Base-by-base conservation (phyloP, 2,888 invertebrate species). In the Drosophila meridiana region DNA sequence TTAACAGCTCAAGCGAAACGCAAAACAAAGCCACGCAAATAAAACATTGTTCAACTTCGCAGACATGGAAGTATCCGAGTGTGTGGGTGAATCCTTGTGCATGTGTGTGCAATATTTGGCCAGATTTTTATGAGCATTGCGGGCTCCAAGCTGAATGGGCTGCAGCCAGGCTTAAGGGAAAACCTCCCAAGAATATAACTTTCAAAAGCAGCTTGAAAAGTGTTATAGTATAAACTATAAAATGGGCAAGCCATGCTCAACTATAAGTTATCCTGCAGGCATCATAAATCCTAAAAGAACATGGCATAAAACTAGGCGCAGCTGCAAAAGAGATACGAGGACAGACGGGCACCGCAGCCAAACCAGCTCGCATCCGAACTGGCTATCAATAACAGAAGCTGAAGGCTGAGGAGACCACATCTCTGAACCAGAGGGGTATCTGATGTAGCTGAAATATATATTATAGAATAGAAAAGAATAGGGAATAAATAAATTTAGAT, bases 1-100 rank as follows among this genome's bases (percentile, higher is more conserved):
- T 74, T 87, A 86, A 87, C 84, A 89, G 74, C 89, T 59, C 58
- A 42, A 70, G 60, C 53, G 61, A 66, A 64, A 59, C 56, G 43
- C 58, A 64, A 67, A 69, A 67, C 69, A 83, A 72, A 79, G 68
- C 65, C 65, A 68, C 53, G 65, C 60, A 78, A 73, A 73, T 82
- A 79, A 78, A 71, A 57, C 76, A 70, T 47, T 48, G 71, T 65
- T 43, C 59, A 13, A 40, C 30, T 40, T 26, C 11, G 58, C 47
- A 34, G 20, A 14, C 20, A 14, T 30, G 8, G 30, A 9, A n/a
- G 34, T 36, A 14, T 43, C n/a, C 20, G 28, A 20, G 6, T 40
- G 5, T 34, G 28, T 45, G 48, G 38, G 50, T 34, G 50, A 20
- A 13, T 57, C 14, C 30, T 9, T 45, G 45, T 57, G 26, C 20